Percentiles rank a stretch among this genome's conserved stretches.
Evolutionary conservation across 2,888 invertebrate species (phyloP).

Genomic region (Harmothoe impar): DNA sequence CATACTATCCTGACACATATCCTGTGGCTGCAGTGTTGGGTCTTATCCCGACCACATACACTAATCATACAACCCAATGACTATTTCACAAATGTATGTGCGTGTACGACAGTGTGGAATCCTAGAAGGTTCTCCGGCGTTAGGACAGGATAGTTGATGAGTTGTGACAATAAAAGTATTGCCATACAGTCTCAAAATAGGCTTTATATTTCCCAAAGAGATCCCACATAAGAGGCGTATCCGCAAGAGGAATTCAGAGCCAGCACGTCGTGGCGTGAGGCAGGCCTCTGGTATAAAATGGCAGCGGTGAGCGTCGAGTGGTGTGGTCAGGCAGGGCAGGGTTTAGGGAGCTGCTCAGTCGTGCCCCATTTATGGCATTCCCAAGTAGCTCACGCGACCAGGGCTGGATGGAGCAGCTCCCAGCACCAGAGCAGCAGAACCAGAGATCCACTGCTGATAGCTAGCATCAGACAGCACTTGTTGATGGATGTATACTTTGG

Average conservation of each 20-base stretch:
- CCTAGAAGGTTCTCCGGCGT: background rate
- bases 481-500: conserved; percentile 30
- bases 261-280: no score
- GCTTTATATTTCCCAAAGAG: background rate
- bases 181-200: background rate
- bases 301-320: background rate
- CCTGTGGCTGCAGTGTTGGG: no score
- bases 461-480: background rate
- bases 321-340: background rate
- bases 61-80: no score
- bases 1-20: no score
- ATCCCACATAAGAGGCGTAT: no score
- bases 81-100: no score
- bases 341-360: background rate
- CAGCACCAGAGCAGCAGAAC: background rate
- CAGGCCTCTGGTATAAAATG: background rate
- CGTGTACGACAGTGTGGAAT: no score
- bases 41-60: no score
- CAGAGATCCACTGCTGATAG: background rate
- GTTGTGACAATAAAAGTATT: background rate
- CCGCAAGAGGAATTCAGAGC: no score
- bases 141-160: background rate
- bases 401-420: background rate
- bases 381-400: background rate
- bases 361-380: background rate